Base-by-base conservation (phyloP, 2,888 invertebrate genomes). In the Trisateles emortualis region DNA sequence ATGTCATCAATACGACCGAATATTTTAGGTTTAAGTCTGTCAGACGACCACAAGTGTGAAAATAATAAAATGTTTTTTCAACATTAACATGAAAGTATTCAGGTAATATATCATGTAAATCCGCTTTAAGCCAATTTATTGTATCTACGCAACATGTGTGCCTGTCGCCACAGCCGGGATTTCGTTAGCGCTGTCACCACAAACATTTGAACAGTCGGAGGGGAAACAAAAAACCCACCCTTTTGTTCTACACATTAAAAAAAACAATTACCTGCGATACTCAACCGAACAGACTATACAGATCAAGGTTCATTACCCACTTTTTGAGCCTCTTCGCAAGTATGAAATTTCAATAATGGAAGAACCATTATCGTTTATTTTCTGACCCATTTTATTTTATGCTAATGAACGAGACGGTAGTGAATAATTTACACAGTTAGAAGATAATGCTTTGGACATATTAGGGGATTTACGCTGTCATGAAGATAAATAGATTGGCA, bases 171-270 rank as follows among this genome's bases (percentile, higher is more conserved):
- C 76, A 63, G 49, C 59, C 51, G 63, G 66, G 71, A 72, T 76
- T 76, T 69, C 48, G 73, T 72, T 65, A 57, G 52, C 60, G 62
- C 61, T 67, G 65, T 62, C 68, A 64, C 61, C 47, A 58, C 77
- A 80, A 80, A 73, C 70, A 76, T 78, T 77, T 72, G 54, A 60
- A 69, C 65, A 70, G 54, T 55, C 52, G 39, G 38, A 54, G 49
- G 43, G 59, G 44, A 65, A 65, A 70, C 43, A 63, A 57, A 67
- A 63, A 59, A 45, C 55, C 48, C 46, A 45, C 35, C 52, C 52
- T 64, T n/a, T 67, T 64, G 55, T 66, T 67, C 49, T 36, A 52
- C 38, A 44, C 41, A 45, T 59, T 33, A 43, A 57, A 64, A 72
- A 52, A 62, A 59, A 57, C 58, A 70, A 53, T 67, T 57, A 66